A percentile compares a stretch with the other conserved stretches of the same genome.
phyloP scores from a whole-genome alignment of 2,797 vertebrate species.

The Pangasius djambal region DNA sequence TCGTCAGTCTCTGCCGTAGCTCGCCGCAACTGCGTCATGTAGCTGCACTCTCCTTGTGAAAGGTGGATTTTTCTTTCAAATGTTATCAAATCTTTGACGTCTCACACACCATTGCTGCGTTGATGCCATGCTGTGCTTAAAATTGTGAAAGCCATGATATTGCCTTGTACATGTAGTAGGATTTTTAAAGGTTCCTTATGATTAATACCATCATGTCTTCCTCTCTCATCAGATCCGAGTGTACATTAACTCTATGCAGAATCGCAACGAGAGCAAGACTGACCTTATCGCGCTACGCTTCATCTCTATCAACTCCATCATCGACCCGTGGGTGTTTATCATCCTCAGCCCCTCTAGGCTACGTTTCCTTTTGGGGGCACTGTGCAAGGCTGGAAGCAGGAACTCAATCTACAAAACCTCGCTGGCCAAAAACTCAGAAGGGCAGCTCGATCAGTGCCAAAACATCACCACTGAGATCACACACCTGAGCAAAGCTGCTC shows the following conservation, averaged over 20 bases:
- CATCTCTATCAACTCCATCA: slow-evolving; percentile 88
- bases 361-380: slow-evolving; percentile 75
- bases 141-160: background rate
- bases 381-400: slow-evolving; percentile 63
- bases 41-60: background rate
- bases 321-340: slow-evolving; percentile 92
- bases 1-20: background rate
- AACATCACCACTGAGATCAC: slow-evolving; percentile 32
- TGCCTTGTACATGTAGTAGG: background rate
- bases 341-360: slow-evolving; percentile 86
- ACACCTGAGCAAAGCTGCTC: slow-evolving; percentile 25
- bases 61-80: background rate
- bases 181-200: background rate
- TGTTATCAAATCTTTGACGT: no score
- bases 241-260: slow-evolving; percentile 76
- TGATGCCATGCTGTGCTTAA: background rate
- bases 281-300: slow-evolving; percentile 86
- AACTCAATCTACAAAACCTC: slow-evolving; percentile 54
- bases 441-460: slow-evolving; percentile 52
- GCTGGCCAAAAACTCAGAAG: background rate
- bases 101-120: background rate
- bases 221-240: slow-evolving; percentile 79
- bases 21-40: background rate
- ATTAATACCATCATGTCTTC: background rate
- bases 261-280: rapidly evolving